Base-by-base conservation (phyloP, 2,113 vertebrate genomes). In the Thermophis baileyi region DNA sequence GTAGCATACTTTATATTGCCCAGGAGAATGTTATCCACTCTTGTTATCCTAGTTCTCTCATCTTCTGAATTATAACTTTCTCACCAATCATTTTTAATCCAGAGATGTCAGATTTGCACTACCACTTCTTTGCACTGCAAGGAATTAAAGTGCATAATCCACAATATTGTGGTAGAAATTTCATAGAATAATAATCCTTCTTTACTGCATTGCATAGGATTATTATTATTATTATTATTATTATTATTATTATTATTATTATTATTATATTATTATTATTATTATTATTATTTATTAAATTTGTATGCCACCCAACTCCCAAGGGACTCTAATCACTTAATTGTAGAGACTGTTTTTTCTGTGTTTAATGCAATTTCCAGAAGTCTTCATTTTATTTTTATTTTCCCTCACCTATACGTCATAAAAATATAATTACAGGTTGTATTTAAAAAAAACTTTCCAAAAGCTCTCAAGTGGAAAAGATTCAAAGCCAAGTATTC, bases 11-110 rank as follows among this genome's bases (percentile, higher is more conserved):
- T 46, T 57, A 85, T 90, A 89, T 81, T 92, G 87, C 91, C 63
- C 35, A 46, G 91, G 91, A 81, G 91, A 44, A 90, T 93, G 94
- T 93, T 35, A 53, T 53, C 51, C 87, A 55, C 4, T 95, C 93
- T 89, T n/a, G 1, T 40, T 91, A 55, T 24, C 85, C 0, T 0
- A 0, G 50, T 88, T 81, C 81, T 91, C 74, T 92, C 74, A 74
- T 94, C 11, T 0, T 50, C 10, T 88, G 53, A 92, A 69, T 95
- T 89, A 25, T 89, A 92, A 24, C 44, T 90, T 91, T 93, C 85
- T 85, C 86, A 50, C 30, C 35, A 1, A 0, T 55, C 89, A 20
- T 95, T 95, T 95, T 90, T 85, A 90, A 86, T 60, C 88, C 92
- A 44, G 74, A 49, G 51, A 46, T 50, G 69, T 86, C 53, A 40